These are phyloP conservation scores for Siniperca knerii DNA, from an alignment of 2,113 vertebrate species.

Conservation along the genomic window DNA sequence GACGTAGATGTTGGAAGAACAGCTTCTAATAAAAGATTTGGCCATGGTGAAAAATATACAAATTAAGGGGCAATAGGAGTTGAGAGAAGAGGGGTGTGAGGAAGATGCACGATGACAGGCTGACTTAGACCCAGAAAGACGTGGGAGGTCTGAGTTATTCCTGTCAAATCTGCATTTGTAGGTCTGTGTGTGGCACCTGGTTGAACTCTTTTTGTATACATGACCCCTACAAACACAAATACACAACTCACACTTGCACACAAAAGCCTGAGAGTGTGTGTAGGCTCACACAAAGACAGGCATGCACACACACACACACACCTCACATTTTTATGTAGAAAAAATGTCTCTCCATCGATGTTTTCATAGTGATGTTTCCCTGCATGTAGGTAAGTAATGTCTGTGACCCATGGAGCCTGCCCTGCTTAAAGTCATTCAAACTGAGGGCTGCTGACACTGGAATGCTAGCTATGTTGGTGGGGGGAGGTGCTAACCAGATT, in stretches of 20 bases:
- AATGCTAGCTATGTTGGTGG: slow-evolving; percentile 73
- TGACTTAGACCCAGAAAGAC: slow-evolving; percentile 40
- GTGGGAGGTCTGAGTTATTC: slow-evolving; percentile 77
- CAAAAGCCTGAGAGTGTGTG: slow-evolving; percentile 52
- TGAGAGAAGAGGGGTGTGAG: slow-evolving; percentile 42
- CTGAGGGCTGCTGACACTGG: slow-evolving; percentile 75
- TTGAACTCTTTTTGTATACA: slow-evolving; percentile 76
- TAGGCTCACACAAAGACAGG: slow-evolving; percentile 11
- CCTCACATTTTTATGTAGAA: slow-evolving; percentile 29
- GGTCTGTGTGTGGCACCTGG: slow-evolving; percentile 76
- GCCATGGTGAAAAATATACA: slow-evolving; percentile 52
- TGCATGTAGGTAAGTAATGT: slow-evolving; percentile 64
- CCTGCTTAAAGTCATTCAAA: slow-evolving; percentile 73
- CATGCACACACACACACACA: slow-evolving; percentile 21
- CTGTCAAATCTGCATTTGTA: slow-evolving; percentile 55
- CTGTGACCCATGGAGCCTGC: slow-evolving; percentile 68
- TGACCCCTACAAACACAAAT: slow-evolving; percentile 76
- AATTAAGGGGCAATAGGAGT: slow-evolving; percentile 60
- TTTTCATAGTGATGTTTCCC: slow-evolving; percentile 68
- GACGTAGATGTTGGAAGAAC: slow-evolving; percentile 40
- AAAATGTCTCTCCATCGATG: slow-evolving; percentile 45
- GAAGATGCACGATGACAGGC: slow-evolving; percentile 62
- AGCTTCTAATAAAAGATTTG: slow-evolving; percentile 48
- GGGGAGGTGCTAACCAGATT: slow-evolving; percentile 59
- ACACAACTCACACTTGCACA: slow-evolving; percentile 68